Evolutionary conservation across 2,888 invertebrate species (phyloP).

Genomic region (Anticlea derivata): DNA sequence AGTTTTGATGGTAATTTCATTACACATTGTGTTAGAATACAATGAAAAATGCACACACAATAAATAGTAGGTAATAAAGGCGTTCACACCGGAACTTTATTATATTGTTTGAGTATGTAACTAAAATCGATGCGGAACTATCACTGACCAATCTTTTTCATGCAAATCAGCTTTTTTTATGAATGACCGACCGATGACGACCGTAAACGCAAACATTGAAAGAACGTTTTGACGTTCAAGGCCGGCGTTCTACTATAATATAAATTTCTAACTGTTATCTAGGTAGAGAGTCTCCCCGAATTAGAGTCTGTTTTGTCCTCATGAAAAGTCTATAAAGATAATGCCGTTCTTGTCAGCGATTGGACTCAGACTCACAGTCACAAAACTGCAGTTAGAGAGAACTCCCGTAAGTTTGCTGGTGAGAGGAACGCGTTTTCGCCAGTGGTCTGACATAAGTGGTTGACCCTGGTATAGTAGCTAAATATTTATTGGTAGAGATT

Average conservation of each 20-base stretch:
- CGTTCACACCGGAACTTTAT: constrained; percentile 1
- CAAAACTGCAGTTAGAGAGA: too few relatives aligned
- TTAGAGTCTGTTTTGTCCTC: too few relatives aligned
- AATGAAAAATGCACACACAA: background rate
- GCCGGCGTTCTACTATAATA: too few relatives aligned
- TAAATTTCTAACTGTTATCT: too few relatives aligned
- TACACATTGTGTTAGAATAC: background rate
- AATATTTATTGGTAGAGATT: too few relatives aligned
- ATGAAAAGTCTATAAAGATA: too few relatives aligned
- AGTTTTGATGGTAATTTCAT: background rate
- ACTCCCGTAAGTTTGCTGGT: too few relatives aligned
- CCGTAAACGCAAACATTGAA: background rate
- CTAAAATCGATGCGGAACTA: constrained; percentile 4
- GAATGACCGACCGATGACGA: background rate
- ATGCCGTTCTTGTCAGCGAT: too few relatives aligned
- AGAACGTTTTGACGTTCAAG: background rate
- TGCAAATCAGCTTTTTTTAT: background rate
- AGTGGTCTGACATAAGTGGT: too few relatives aligned
- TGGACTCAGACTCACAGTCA: background rate
- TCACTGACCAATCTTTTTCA: background rate
- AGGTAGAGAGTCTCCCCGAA: too few relatives aligned
- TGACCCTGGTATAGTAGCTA: too few relatives aligned
- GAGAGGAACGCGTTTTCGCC: too few relatives aligned
- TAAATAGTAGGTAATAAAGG: background rate
- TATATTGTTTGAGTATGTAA: constrained; percentile 3